Evolutionary conservation across 1,140 invertebrate genomes (phyloP), one percentile per base, ranked within the genome.

Genomic region (Babylonia areolata): DNA sequence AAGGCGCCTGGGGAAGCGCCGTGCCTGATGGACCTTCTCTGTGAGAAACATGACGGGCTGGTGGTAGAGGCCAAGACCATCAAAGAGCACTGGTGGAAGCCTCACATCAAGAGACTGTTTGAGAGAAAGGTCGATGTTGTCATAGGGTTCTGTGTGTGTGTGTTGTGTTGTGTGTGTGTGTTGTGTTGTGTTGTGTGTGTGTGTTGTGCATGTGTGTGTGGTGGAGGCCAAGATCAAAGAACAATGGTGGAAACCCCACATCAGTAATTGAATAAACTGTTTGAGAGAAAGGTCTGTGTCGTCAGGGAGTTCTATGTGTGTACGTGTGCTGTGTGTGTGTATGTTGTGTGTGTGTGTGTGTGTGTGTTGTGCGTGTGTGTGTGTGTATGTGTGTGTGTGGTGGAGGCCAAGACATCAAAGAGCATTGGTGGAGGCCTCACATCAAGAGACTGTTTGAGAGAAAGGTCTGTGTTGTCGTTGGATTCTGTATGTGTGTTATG

Each of bases 371-470:
- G 23, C 15, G 35, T 78, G 2, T 78, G 75, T 78, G 31, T 78
- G 75, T 78, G 1, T 78, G 75, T 78, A 33, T 37, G 75, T 28
- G 11, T 37, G 31, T 12, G 75, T 5, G 15, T 99, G 98, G 96
- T 97, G 5, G 98, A 99, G 93, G 98, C 98, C 5, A 97, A 97
- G 93, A 96, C 28, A 97, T 98, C 86, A 98, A 99, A 94, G 97
- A 98, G 92, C 98, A 99, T 92, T 97, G 96, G 89, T 97, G 97
- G 95, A 97, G 96, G 92, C 96, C 96, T 85, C 96, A 97, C 87
- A 96, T 99, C 11, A 96, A 96, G 89, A 96, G 96, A 91, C 95
- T 99, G 84, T 97, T 98, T 93, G 96, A 96, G 31, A 96, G 97
- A 90, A 96, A 96, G 92, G 96, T 97, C 93, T 86, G 71, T 88